Percentiles rank a stretch among this genome's conserved stretches.
Conservation (phyloP, 2,888 invertebrate species). For the Lucinisca nassula region DNA sequence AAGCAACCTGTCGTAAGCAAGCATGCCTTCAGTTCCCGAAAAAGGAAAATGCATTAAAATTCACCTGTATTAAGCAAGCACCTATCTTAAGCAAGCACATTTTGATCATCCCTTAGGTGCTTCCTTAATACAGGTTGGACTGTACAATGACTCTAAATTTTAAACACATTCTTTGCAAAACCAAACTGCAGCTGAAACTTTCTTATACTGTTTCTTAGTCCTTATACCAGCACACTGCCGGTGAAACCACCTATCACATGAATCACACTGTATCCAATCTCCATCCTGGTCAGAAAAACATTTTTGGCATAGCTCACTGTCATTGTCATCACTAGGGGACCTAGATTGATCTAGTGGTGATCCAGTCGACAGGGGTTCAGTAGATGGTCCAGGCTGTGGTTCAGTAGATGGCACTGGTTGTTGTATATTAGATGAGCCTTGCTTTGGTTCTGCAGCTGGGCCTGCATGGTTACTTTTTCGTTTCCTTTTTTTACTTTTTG, state of each 20-base stretch:
- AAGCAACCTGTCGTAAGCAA: no score
- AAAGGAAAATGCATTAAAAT: no score
- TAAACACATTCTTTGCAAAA: slow-evolving; percentile 27
- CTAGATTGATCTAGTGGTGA: background rate
- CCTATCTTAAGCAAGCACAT: no score
- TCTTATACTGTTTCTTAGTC: slow-evolving; percentile 16
- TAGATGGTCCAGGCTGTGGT: background rate
- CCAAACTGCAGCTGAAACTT: slow-evolving; percentile 21
- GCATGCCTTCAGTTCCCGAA: no score
- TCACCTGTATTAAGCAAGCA: no score
- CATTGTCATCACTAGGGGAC: background rate
- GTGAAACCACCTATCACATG: slow-evolving; percentile 44
- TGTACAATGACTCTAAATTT: background rate
- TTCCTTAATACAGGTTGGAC: no score
- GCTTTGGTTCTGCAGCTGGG: background rate
- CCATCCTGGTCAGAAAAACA: slow-evolving; percentile 29
- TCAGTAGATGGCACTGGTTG: background rate
- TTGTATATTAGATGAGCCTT: background rate
- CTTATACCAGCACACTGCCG: slow-evolving; percentile 37
- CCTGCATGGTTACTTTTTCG: background rate
- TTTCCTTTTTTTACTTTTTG: background rate
- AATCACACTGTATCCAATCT: slow-evolving; percentile 42
- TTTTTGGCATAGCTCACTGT: slow-evolving; percentile 34
- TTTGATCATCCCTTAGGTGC: no score
- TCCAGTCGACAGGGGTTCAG: background rate